Evolutionary conservation across 35 echinoderm and acorn worm species (phyloP).

Genomic region (Stichopus chloronotus): DNA sequence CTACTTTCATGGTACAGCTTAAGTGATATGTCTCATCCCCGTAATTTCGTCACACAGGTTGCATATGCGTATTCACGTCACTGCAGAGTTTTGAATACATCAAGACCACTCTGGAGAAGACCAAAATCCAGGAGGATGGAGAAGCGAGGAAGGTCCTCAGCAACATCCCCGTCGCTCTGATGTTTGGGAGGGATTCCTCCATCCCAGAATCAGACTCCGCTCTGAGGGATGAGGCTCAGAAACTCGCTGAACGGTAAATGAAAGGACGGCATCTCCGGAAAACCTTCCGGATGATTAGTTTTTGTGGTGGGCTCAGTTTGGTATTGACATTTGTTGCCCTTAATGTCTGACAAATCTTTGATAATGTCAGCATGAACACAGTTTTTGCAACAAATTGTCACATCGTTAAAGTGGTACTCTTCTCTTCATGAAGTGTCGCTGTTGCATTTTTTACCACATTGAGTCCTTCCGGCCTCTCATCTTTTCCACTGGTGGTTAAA

Average conservation of each 20-base stretch:
- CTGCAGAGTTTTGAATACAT: slow-evolving; percentile 78
- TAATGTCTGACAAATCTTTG: too few species aligned
- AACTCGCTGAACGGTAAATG: slow-evolving; percentile 65
- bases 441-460: too few species aligned
- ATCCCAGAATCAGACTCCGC: slow-evolving; percentile 74
- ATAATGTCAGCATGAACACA: too few species aligned
- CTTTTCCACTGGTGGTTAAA: too few species aligned
- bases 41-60: slow-evolving; percentile 47
- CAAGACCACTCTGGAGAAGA: slow-evolving; percentile 56
- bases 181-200: slow-evolving; percentile 80
- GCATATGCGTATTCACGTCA: slow-evolving; percentile 85
- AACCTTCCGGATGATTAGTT: neutral
- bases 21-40: neutral
- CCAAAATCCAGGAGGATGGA: slow-evolving; percentile 40
- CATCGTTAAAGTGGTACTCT: too few species aligned
- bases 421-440: too few species aligned
- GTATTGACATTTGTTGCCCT: neutral
- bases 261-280: neutral
- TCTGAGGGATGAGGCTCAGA: slow-evolving; percentile 54
- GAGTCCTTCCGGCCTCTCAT: too few species aligned
- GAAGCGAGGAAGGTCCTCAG: slow-evolving; percentile 52
- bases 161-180: slow-evolving; percentile 70
- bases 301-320: neutral
- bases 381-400: too few species aligned
- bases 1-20: neutral